Base-by-base conservation (phyloP, 2,888 invertebrate species). In the Campopleginae sp. region DNA sequence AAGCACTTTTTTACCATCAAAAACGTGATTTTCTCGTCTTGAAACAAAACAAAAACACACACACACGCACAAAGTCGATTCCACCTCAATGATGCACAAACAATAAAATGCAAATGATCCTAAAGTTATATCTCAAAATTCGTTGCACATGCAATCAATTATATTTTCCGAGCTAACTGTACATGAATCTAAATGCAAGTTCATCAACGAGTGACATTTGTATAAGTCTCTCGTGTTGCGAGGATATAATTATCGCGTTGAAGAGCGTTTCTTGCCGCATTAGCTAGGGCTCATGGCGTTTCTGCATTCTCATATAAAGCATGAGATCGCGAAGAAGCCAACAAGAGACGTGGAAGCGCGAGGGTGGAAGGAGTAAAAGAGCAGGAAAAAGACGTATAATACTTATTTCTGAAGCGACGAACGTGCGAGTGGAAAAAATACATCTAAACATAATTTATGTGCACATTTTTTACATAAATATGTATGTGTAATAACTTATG, bases 161-260 rank as follows among this genome's bases (percentile, higher is more conserved):
- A 61, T 58, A 65, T 54, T 72, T 44, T 70, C 44, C n/a, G 8
- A 31, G 2, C n/a, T 19, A 23, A 46, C 33, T 76, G 65, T 65
- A 74, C 46, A 46, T 23, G 65, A 76, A n/a, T 31, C 46, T 75
- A 75, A 78, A 82, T 82, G 80, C 82, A 81, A 27, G 68, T 46
- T 80, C 70, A 80, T 85, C 80, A 68, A 54, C 66, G 72, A 78
- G 74, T 74, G 58, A 77, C 58, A 77, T 33, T 76, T 70, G 19
- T 65, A 51, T 31, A 19, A 27, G 65, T 72, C 75, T 80, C 68
- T 61, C 77, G 48, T 58, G 48, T 70, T 81, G n/a, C 68, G 77
- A 70, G 78, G 77, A 84, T 84, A 84, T 81, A 81, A 84, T 84
- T 84, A 84, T 58, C 80, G 80, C 72, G 58, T 19, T 66, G 8